A percentile compares a stretch with the other conserved stretches of the same genome.
These are phyloP conservation scores for Leiothrix lutea DNA, from an alignment of 2,113 vertebrate species.

Conservation along the genomic window DNA sequence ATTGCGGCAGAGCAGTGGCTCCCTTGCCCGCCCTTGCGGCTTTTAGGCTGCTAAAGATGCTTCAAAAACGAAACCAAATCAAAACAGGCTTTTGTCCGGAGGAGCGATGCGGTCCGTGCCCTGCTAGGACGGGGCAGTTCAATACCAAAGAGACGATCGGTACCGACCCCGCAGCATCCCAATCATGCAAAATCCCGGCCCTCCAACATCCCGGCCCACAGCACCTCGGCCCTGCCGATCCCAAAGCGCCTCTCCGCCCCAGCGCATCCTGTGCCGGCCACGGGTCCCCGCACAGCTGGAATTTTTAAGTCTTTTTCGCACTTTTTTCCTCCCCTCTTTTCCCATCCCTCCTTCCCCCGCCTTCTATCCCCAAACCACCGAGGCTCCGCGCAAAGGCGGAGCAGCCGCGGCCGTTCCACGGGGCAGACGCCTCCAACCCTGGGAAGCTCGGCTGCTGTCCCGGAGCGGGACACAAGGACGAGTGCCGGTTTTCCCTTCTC, in stretches of 20 bases:
- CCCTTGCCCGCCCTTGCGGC: too few species aligned
- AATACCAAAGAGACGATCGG: accelerated
- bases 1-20: too few species aligned
- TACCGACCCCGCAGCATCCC: neutral
- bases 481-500: neutral
- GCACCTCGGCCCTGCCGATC: neutral
- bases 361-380: neutral
- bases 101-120: neutral
- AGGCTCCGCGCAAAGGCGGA: neutral
- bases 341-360: too few species aligned
- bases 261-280: neutral
- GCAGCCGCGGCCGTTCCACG: neutral
- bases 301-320: neutral
- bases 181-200: accelerated
- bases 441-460: neutral
- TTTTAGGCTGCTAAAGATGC: neutral
- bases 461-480: accelerated
- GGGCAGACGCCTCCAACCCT: neutral
- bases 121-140: neutral
- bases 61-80: neutral
- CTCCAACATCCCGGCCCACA: neutral
- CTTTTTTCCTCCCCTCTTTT: accelerated
- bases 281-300: neutral
- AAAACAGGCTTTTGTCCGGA: neutral
- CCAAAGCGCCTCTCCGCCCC: neutral